Percentiles rank a stretch among this genome's conserved stretches.
These are phyloP conservation scores for Dendrocincla tyrannina DNA, from an alignment of 2,797 vertebrate species.

Conservation along the genomic window DNA sequence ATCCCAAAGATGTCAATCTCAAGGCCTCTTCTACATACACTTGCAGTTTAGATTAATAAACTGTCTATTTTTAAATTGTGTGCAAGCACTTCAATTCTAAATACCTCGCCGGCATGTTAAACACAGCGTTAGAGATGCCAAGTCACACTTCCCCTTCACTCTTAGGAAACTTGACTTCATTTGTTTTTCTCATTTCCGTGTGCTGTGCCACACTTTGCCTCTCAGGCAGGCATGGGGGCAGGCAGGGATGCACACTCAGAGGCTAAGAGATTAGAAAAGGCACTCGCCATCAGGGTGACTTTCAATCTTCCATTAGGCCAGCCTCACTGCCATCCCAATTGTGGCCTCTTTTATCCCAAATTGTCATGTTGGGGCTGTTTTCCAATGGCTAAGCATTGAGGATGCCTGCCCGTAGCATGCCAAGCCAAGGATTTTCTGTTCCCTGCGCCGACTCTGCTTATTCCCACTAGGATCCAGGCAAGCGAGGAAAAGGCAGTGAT, in stretches of 20 bases:
- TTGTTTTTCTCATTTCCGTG: constrained; percentile 62
- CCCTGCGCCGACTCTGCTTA: not conserved
- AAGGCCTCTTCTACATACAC: constrained; percentile 80
- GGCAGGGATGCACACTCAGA: not conserved
- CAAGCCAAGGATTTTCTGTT: not conserved
- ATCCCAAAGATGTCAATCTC: constrained; percentile 85
- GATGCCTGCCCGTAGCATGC: not conserved
- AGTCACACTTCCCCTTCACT: constrained; percentile 79
- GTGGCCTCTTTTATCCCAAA: not conserved
- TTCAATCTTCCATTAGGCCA: not conserved
- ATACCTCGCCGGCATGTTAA: constrained; percentile 85
- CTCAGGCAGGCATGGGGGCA: not conserved
- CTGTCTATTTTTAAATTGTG: constrained; percentile 83
- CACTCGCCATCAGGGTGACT: not conserved
- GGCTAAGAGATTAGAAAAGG: not conserved
- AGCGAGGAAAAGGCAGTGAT: accelerated
- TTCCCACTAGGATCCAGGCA: not conserved
- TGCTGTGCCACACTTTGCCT: constrained; percentile 1
- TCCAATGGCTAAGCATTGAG: accelerated
- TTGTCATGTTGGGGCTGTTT: not conserved
- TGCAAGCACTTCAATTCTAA: constrained; percentile 83
- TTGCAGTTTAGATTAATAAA: constrained; percentile 83
- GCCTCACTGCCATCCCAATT: not conserved
- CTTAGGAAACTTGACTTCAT: constrained; percentile 62
- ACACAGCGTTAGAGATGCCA: constrained; percentile 76